phyloP scores from a whole-genome alignment of 53 echinoderm and acorn worm genomes.

The Pentamera pediparva region DNA sequence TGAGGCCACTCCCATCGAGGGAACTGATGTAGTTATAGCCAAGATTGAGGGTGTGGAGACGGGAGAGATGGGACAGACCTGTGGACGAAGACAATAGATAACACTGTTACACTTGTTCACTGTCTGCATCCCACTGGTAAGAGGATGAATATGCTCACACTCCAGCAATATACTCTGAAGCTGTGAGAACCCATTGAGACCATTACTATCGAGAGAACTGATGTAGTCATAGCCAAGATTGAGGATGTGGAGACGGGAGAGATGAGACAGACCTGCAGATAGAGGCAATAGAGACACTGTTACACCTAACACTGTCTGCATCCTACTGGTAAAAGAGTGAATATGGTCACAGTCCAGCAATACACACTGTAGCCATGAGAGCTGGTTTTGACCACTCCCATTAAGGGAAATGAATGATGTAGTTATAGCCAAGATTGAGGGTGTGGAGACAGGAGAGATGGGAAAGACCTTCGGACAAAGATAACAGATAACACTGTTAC shows the following conservation, averaged over 20 bases:
- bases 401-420: conserved; percentile 76
- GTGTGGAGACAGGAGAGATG: conserved; percentile 78
- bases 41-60: conserved; percentile 81
- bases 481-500: no score
- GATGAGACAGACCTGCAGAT: conserved; percentile 66
- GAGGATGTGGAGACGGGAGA: conserved; percentile 71
- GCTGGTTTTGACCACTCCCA: conserved; percentile 65
- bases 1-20: conserved; percentile 72
- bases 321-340: no score
- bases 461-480: conserved; percentile 53
- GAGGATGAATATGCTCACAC: no score
- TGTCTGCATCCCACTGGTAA: no score
- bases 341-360: no score
- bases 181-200: conserved; percentile 64
- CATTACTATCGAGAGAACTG: conserved; percentile 68
- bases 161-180: no score
- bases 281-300: neutral
- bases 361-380: no score
- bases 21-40: conserved; percentile 74
- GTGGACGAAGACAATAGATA: neutral
- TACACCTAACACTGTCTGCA: no score
- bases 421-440: conserved; percentile 75
- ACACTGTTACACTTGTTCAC: no score
- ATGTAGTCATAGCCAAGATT: conserved; percentile 80
- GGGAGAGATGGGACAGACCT: conserved; percentile 78